Base-by-base conservation (phyloP, 2,113 vertebrate genomes). In the Oreocharis arfaki region DNA sequence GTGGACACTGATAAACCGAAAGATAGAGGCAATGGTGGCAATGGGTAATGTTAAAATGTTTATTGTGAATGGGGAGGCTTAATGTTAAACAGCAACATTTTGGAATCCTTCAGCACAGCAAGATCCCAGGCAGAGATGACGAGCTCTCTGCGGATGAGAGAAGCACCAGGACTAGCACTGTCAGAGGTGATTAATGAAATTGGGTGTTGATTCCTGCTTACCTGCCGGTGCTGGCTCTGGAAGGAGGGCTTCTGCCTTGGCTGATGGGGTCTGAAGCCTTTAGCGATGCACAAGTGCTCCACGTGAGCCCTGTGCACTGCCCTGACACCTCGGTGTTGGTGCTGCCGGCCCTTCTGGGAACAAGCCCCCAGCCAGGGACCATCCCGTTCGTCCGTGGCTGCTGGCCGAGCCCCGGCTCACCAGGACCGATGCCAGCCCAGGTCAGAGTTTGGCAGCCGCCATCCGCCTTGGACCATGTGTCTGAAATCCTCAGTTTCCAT, bases 81-180 rank as follows among this genome's bases (percentile, higher is more conserved):
- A 76, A 73, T 83, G 71, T 59, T 83, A 63, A 95, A 44, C 16
- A 94, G 71, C 50, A 70, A 47, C 39, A 14, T 78, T 89, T 39
- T 28, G 18, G 84, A 90, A 55, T 74, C 14, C 33, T 86, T 50
- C 42, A 39, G 89, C n/a, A 17, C 15, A 69, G 86, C 76, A n/a
- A n/a, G 63, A 53, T 61, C 30, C 11, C 15, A 16, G 59, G 55
- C 3, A 2, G 50, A 68, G 39, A 23, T 11, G 86, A 73, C 27
- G 21, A 81, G 30, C 22, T 21, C 13, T 22, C 27, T 37, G 63
- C 0, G 1, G 39, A 16, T 17, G 55, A 81, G 53, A 74, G 49
- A 27, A 53, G 28, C 32, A 32, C 12, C 10, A 0, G 0, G 5
- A 52, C 26, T 1, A 19, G 46, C 0, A 0, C 37, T 86, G 68